Evolutionary conservation across 2,797 vertebrate species (phyloP), one percentile per base, ranked within the genome.

Genomic region (Merluccius polli): DNA sequence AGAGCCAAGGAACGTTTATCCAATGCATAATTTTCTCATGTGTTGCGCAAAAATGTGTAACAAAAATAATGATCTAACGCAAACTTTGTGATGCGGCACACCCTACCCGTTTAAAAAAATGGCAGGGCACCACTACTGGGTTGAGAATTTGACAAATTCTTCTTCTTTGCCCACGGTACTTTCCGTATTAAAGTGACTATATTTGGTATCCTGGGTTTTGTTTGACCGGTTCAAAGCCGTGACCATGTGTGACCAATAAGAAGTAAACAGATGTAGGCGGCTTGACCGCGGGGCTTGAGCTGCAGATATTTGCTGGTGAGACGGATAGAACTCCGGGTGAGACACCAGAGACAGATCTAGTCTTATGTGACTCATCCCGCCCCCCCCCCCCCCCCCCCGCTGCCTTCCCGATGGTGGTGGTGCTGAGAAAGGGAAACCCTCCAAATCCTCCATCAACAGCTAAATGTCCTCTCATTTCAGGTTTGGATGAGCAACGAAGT

Each of bases 231-330:
- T 85, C 76, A 86, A 90, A 88, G 76, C 27, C 5, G 4, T 65
- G 63, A 69, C 70, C 86, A 87, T 86, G 79, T 89, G 84, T 81
- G 83, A 85, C 77, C 72, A 65, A 87, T 83, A 79, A 77, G 48
- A 77, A 36, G 79, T 89, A 86, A 89, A 90, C 89, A 91, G 72
- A 83, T 84, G 77, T 80, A 70, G 77, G 79, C 33, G 48, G 75
- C 81, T 89, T 85, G 79, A 75, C 21, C 52, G 52, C 78, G 88
- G 80, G 77, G 82, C 78, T 76, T 83, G 78, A 79, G 79, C 86
- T 85, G 85, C 77, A 81, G 84, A 82, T 81, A 83, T 44, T 75
- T 82, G n/a, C 80, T 83, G 67, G 67, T 89, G 77, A 75, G 85
- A 78, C 67, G 75, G 80, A n/a, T 73, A 83, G 75, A 81, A 85